These are phyloP conservation scores for Nipponacmea schrenckii DNA, from an alignment of 2,888 invertebrate species.

Conservation along the genomic window DNA sequence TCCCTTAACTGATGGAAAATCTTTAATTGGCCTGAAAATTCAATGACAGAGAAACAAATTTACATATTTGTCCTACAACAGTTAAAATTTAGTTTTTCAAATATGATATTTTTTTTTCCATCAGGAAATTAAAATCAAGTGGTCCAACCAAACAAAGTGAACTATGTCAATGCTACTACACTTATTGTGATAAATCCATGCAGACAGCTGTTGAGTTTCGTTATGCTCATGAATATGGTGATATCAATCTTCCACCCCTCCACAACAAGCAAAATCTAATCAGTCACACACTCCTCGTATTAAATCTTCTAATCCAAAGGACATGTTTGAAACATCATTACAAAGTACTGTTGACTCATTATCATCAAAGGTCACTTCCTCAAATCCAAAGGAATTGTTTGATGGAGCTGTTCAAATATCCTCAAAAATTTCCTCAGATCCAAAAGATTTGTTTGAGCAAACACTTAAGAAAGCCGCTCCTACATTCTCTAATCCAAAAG, in stretches of 20 bases:
- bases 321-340: conserved; percentile 42
- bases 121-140: conserved; percentile 16
- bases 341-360: not conserved
- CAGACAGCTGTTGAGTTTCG: conserved; percentile 56
- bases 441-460: not conserved
- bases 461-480: not conserved
- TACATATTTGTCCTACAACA: too few species aligned
- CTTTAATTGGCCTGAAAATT: too few species aligned
- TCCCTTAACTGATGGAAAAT: too few species aligned
- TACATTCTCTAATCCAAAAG: conserved; percentile 12
- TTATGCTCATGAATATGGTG: conserved; percentile 62
- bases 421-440: not conserved
- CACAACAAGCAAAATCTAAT: conserved; percentile 41
- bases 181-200: conserved; percentile 52
- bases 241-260: conserved; percentile 46
- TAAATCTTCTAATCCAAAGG: conserved; percentile 32
- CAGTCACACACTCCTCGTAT: conserved; percentile 37
- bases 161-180: conserved; percentile 42
- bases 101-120: not conserved
- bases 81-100: not conserved
- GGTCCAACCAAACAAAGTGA: conserved; percentile 11
- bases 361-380: not conserved
- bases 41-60: too few species aligned
- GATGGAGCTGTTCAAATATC: not conserved
- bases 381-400: not conserved